Conservation (phyloP, 1,140 invertebrate genomes). For the Zophobas morio region DNA sequence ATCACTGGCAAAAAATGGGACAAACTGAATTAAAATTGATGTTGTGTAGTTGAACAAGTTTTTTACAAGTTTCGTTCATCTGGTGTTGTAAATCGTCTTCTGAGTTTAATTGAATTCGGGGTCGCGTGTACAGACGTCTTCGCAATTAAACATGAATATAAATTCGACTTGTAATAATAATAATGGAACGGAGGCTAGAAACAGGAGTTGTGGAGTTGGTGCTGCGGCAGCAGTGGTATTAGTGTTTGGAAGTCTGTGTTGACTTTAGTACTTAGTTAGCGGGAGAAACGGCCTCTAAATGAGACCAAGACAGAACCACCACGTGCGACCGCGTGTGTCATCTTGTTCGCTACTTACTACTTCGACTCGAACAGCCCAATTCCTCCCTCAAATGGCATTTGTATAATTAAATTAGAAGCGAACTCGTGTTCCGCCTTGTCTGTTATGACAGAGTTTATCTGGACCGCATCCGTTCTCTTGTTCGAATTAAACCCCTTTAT, state of each 20-base stretch:
- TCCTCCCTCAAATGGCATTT: constrained; percentile 46
- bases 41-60: too few species aligned
- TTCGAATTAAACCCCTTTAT: too few species aligned
- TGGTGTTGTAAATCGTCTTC: too few species aligned
- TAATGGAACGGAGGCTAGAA: constrained; percentile 36
- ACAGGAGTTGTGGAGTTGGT: constrained; percentile 44
- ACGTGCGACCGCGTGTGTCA: constrained; percentile 54
- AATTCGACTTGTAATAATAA: constrained; percentile 29
- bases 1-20: not conserved
- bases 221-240: constrained; percentile 48
- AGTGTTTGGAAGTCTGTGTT: constrained; percentile 57
- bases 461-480: not conserved
- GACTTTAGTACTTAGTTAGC: constrained; percentile 58
- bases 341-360: constrained; percentile 53
- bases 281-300: constrained; percentile 55
- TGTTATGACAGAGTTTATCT: not conserved
- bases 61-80: too few species aligned
- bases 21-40: not conserved
- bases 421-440: constrained; percentile 28
- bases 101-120: constrained; percentile 21
- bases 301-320: constrained; percentile 57
- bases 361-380: constrained; percentile 44
- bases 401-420: constrained; percentile 50
- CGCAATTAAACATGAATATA: constrained; percentile 30
- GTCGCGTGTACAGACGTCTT: not conserved